These are phyloP conservation scores for Melanostigma gelatinosum DNA, from an alignment of 2,113 vertebrate species.

Conservation along the genomic window DNA sequence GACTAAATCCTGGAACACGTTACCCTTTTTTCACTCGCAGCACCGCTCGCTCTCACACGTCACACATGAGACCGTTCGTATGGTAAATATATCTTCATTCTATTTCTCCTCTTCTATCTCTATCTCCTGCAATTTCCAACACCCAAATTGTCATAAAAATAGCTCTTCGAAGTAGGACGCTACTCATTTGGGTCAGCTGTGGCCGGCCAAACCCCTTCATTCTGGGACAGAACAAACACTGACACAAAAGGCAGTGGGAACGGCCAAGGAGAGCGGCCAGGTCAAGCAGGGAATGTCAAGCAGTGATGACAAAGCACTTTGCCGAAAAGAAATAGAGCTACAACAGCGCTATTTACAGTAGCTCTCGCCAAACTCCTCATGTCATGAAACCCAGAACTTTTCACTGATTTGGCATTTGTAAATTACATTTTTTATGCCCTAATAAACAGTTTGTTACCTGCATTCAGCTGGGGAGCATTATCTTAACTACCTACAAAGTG, in stretches of 20 bases:
- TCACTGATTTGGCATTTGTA: constrained; percentile 63
- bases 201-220: constrained; percentile 76
- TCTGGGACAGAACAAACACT: constrained; percentile 75
- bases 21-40: constrained; percentile 54
- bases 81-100: constrained; percentile 75
- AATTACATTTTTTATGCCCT: constrained; percentile 57
- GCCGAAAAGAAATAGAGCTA: constrained; percentile 64
- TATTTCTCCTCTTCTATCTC: constrained; percentile 68
- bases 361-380: constrained; percentile 37
- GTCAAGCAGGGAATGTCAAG: constrained; percentile 69
- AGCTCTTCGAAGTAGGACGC: constrained; percentile 77
- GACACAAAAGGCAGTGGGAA: constrained; percentile 68
- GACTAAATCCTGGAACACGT: constrained; percentile 78
- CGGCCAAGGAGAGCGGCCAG: constrained; percentile 68
- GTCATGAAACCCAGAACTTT: constrained; percentile 54
- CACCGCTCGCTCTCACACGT: constrained; percentile 31
- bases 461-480: constrained; percentile 68
- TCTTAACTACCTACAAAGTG: constrained; percentile 67
- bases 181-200: constrained; percentile 78
- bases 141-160: constrained; percentile 81
- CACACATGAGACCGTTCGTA: constrained; percentile 54
- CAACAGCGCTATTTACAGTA: constrained; percentile 56
- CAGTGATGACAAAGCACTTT: constrained; percentile 77
- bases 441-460: constrained; percentile 71
- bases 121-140: constrained; percentile 78